Base-by-base conservation (phyloP, 2,113 vertebrate genomes). In the Hippocampus abdominalis region DNA sequence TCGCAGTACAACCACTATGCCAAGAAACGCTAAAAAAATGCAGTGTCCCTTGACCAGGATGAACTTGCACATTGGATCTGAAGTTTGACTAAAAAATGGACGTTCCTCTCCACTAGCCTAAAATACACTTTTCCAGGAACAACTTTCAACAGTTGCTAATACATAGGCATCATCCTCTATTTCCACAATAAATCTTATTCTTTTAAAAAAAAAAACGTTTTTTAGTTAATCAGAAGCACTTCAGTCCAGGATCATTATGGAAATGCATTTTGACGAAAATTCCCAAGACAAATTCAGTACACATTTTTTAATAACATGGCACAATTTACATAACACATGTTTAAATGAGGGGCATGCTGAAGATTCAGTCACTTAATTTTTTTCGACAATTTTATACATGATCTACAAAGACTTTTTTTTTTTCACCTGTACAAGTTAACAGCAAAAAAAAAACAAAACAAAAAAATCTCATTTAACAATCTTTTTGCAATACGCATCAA, bases 251-350 rank as follows among this genome's bases (percentile, higher is more conserved):
- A 42, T 36, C 32, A 36, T 6, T 6, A 36, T 36, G 32, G 32
- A 36, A 36, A 44, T 44, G 42, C 12, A 13, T 44, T 44, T 44
- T 44, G 44, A 75, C 77, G 63, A 68, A 71, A 74, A 64, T 69
- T 32, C 68, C 70, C 23, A 39, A 82, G 70, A 76, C 82, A 29
- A 64, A 16, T n/a, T 95, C 92, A 93, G 94, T 97, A 98, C 95
- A 96, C 95, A 95, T 97, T 97, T 89, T 98, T 98, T 98, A 98
- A 98, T 98, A 96, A 98, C 96, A 97, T 98, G 97, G 95, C 95
- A 98, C 97, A 97, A 95, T 96, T 96, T 96, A 98, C 96, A 97
- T 95, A 93, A 98, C 96, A 98, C 96, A 96, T 94, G 93, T 91
- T 94, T 95, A 95, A 94, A 95, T 94, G 96, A 96, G 94, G 93